A percentile compares a stretch with the other conserved stretches of the same genome.
Evolutionary conservation across 1,140 invertebrate species (phyloP).

Genomic region (Leptopilina clavipes): DNA sequence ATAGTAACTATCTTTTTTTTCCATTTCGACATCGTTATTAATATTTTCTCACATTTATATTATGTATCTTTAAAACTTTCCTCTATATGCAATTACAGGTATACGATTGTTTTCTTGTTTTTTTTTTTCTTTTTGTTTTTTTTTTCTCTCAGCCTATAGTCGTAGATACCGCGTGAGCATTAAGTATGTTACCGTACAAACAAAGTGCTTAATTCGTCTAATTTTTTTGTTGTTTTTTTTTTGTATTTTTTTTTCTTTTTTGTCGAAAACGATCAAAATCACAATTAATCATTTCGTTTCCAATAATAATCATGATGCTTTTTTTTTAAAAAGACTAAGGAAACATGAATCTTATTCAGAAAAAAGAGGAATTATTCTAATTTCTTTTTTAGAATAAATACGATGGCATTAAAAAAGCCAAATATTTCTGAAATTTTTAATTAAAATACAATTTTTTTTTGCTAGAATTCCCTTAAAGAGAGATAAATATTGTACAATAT

Average conservation of each 20-base stretch:
- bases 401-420: too few relatives aligned
- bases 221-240: constrained; percentile 13
- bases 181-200: constrained; percentile 69
- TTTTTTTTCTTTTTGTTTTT: too few relatives aligned
- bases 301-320: constrained; percentile 18
- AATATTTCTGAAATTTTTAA: background rate
- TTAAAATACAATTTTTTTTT: background rate
- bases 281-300: constrained; percentile 43
- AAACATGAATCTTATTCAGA: constrained; percentile 2
- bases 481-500: background rate
- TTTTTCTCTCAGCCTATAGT: constrained; percentile 57
- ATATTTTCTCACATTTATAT: constrained; percentile 69
- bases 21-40: constrained; percentile 61
- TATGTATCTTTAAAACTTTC: constrained; percentile 64
- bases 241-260: background rate
- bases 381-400: too few relatives aligned
- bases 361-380: background rate
- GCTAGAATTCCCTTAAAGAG: background rate
- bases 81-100: constrained; percentile 66
- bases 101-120: constrained; percentile 56
- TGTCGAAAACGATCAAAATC: constrained; percentile 41
- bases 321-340: constrained; percentile 7
- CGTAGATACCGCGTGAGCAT: constrained; percentile 64
- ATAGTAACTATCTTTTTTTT: constrained; percentile 69
- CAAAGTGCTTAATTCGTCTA: constrained; percentile 55